These are phyloP conservation scores for Drosophila sp. DNA, from an alignment of 1,140 invertebrate genomes.

Conservation along the genomic window DNA sequence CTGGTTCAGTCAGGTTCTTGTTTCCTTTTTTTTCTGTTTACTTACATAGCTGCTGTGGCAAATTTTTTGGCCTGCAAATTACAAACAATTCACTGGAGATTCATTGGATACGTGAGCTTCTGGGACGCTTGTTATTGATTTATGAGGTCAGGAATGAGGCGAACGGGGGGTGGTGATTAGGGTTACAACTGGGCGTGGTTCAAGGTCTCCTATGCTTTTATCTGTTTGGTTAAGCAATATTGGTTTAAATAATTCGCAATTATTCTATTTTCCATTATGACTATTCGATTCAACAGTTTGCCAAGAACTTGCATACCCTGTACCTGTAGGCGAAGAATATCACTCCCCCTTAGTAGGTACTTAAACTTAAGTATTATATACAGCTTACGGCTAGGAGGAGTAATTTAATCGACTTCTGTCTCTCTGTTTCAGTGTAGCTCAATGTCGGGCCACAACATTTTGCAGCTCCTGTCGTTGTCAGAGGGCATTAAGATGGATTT, in stretches of 20 bases:
- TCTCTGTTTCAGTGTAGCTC: no score
- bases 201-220: background rate
- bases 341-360: no score
- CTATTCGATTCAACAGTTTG: background rate
- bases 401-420: no score
- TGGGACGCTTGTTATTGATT: slow-evolving; percentile 53
- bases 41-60: slow-evolving; percentile 39
- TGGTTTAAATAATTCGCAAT: background rate
- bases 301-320: background rate
- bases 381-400: no score
- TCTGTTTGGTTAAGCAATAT: background rate
- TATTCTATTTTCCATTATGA: background rate
- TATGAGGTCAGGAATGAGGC: slow-evolving; percentile 29
- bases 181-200: no score
- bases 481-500: background rate
- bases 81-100: slow-evolving; percentile 69
- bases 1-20: background rate
- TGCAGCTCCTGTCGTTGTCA: background rate
- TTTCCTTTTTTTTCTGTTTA: background rate
- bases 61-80: slow-evolving; percentile 63
- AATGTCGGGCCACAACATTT: no score
- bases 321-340: no score
- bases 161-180: background rate
- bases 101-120: slow-evolving; percentile 50
- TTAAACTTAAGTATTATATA: no score